Percentiles rank a stretch among this genome's conserved stretches.
Conservation (phyloP, 1,140 invertebrate species). For the Brachystomella parvula region DNA sequence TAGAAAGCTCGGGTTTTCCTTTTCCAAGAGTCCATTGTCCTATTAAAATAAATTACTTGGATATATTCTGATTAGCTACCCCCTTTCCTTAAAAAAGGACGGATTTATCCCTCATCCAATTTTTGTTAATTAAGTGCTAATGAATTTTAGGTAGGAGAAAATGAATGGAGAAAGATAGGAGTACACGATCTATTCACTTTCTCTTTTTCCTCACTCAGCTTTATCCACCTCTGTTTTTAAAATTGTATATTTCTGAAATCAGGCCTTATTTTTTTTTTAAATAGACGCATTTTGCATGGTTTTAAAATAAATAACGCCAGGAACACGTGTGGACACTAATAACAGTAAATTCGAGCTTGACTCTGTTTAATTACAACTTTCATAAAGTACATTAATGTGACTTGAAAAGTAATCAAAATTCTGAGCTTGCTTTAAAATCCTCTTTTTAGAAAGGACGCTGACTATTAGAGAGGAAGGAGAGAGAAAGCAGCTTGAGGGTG, state of each 20-base stretch:
- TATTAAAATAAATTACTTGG: conserved; percentile 9
- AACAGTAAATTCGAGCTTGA: not conserved
- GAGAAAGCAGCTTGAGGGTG: not conserved
- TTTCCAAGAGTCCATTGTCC: not conserved
- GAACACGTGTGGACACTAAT: not conserved
- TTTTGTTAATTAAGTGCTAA: conserved; percentile 13
- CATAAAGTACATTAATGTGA: conserved; percentile 12
- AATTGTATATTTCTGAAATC: no score
- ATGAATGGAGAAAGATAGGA: no score
- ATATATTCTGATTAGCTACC: not conserved
- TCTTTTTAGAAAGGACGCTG: no score
- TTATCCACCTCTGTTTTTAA: no score
- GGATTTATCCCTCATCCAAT: conserved; percentile 9
- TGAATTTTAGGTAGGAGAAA: not conserved
- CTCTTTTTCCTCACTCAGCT: no score
- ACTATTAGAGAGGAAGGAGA: not conserved
- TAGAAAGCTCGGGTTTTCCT: no score
- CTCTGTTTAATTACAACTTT: conserved; percentile 10
- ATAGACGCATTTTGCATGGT: conserved; percentile 3
- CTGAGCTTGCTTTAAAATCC: conserved; percentile 11
- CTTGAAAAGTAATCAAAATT: conserved; percentile 13
- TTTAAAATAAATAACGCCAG: not conserved
- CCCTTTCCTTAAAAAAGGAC: not conserved
- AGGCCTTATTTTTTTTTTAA: no score
- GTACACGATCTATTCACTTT: no score